A percentile compares a stretch with the other conserved stretches of the same genome.
phyloP scores from a whole-genome alignment of 2,797 vertebrate species.

The Ceyx erithaca region DNA sequence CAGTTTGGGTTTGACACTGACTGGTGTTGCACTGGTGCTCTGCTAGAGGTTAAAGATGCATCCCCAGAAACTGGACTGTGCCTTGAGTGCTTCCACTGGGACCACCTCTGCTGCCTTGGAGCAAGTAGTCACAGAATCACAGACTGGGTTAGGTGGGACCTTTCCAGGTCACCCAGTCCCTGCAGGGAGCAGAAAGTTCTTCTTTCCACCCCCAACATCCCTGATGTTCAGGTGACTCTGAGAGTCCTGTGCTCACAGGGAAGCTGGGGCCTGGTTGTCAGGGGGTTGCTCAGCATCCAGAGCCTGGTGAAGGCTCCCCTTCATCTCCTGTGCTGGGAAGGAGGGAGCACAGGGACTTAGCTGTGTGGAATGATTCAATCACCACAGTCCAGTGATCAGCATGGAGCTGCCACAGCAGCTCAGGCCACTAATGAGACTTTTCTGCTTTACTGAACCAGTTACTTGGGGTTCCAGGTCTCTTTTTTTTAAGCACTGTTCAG shows the following conservation, averaged over 20 bases:
- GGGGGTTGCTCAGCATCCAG: not conserved
- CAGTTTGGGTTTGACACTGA: no score
- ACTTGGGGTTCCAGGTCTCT: not conserved
- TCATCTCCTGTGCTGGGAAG: constrained; percentile 27
- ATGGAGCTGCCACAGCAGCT: not conserved
- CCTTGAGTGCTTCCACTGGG: no score
- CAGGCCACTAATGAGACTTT: not conserved
- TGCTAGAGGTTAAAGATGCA: no score
- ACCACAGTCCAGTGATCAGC: not conserved
- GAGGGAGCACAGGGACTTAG: constrained; percentile 26
- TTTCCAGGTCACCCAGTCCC: no score
- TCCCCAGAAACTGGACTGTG: no score
- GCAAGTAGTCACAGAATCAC: no score
- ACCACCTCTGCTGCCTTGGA: no score
- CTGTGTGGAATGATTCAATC: constrained; percentile 24
- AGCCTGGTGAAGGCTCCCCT: not conserved
- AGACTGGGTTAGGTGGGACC: not conserved
- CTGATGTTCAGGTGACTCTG: not conserved
- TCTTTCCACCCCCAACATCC: not conserved
- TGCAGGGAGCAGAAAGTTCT: not conserved
- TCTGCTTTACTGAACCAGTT: constrained; percentile 4
- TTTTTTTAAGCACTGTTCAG: not conserved
- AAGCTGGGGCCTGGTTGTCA: not conserved
- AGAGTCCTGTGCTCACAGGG: not conserved
- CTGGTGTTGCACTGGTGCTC: no score